A percentile compares a stretch with the other conserved stretches of the same genome.
phyloP scores from a whole-genome alignment of 2,888 invertebrate genomes.

The Platycheirus rosarum region DNA sequence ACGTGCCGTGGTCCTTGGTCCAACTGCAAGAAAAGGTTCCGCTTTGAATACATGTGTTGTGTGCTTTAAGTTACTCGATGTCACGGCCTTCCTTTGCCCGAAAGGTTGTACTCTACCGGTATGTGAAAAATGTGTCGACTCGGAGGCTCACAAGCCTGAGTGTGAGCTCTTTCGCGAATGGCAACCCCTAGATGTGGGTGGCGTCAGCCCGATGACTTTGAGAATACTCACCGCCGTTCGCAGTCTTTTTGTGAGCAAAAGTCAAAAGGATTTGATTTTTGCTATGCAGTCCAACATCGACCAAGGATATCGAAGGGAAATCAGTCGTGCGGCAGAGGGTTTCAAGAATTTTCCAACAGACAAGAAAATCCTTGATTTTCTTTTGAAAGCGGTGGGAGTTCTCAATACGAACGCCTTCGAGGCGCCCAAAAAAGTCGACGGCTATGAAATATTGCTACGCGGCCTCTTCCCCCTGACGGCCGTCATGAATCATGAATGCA shows the following conservation, averaged over 20 bases:
- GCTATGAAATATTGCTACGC: constrained; percentile 83
- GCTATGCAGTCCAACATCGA: constrained; percentile 81
- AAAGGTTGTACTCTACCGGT: constrained; percentile 87
- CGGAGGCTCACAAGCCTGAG: constrained; percentile 85
- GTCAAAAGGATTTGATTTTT: constrained; percentile 79
- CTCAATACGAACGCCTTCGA: constrained; percentile 83
- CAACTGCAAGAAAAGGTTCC: constrained; percentile 84
- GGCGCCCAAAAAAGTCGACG: constrained; percentile 79
- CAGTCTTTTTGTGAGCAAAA: constrained; percentile 79
- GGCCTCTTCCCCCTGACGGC: constrained; percentile 88
- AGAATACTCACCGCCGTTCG: constrained; percentile 81
- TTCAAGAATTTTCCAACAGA: constrained; percentile 82
- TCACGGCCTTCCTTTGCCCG: constrained; percentile 84
- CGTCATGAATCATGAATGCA: constrained; percentile 89
- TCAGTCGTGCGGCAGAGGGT: constrained; percentile 80
- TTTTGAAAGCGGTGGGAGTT: constrained; percentile 80
- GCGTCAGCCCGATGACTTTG: constrained; percentile 79
- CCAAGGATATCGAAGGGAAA: constrained; percentile 80
- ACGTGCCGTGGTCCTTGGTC: constrained; percentile 87
- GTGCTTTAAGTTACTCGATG: constrained; percentile 84
- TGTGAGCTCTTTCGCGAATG: constrained; percentile 86
- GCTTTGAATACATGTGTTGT: constrained; percentile 86
- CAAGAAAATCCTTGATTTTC: constrained; percentile 78
- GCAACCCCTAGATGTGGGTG: constrained; percentile 83
- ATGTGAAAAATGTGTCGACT: constrained; percentile 86